Evolutionary conservation across 2,888 invertebrate species (phyloP), one percentile per base, ranked within the genome.

Genomic region (Andrena camellia): DNA sequence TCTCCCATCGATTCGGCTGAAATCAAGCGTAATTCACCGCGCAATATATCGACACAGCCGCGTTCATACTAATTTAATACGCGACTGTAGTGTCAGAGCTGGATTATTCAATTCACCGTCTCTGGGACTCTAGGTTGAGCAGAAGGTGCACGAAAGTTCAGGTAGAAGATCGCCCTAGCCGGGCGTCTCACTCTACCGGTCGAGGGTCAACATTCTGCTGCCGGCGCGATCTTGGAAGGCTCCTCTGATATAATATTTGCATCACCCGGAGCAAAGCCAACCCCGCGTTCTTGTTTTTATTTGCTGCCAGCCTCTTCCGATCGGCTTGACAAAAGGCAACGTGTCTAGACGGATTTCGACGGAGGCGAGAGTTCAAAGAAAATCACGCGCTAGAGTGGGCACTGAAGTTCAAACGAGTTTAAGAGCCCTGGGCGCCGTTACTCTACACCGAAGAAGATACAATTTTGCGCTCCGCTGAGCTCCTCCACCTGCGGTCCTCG

Each of bases 391-490:
- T 57, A 67, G 64, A 23, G 52, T 75, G 74, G 63, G 72, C 71
- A 72, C 59, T 33, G 78, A 75, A 69, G 81, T 78, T 80, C 78
- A 71, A 82, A 80, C 85, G 80, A 81, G 81, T 87, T 87, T 87
- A 83, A 84, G 81, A 68, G 80, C 66, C 64, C 50, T 31, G 74
- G 74, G 57, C 59, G 79, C 64, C 64, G 80, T 80, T 78, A 81
- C 48, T 78, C 84, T 87, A 85, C 86, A 81, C 88, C 80, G 81
- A 81, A 81, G 86, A 88, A 86, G 87, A 83, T 84, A 84, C 88
- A 89, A 92, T 92, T 92, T 91, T 82, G 82, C 89, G 92, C 87
- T 90, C 82, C 86, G 86, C 73, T 88, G 89, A 86, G 50, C 83
- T 90, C 88, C 83, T 90, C 88, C 88, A 90, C 90, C 91, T 89